Percentiles rank a stretch among this genome's conserved stretches.
Conservation (phyloP, 53 echinoderm and acorn worm genomes). For the Luidia sarsii region DNA sequence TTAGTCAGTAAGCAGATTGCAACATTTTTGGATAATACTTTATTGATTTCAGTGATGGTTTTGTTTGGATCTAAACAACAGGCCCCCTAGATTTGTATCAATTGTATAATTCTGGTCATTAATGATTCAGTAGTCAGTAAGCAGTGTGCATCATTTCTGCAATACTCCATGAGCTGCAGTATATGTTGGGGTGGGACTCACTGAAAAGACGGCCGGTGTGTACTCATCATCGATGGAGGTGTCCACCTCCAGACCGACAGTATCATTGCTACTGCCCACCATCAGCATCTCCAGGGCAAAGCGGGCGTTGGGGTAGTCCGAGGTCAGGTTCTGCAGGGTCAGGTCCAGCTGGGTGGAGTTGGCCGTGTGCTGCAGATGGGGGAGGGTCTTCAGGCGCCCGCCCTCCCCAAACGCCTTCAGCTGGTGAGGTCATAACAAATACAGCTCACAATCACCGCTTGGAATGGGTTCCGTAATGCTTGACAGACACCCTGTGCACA, state of each 20-base stretch:
- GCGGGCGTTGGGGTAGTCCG: constrained; percentile 48
- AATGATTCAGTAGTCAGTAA: background rate
- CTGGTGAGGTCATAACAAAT: too few relatives aligned
- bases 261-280: constrained; percentile 30
- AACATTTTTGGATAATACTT: too few relatives aligned
- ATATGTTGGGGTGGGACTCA: constrained; percentile 51
- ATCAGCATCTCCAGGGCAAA: constrained; percentile 86
- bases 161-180: background rate
- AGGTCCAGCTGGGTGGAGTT: constrained; percentile 88
- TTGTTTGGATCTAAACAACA: too few relatives aligned
- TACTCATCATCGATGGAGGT: constrained; percentile 89
- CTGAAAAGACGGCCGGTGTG: constrained; percentile 88
- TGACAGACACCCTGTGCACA: too few relatives aligned
- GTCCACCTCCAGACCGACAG: constrained; percentile 20
- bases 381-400: constrained; percentile 57
- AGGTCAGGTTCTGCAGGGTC: constrained; percentile 58
- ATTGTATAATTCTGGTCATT: background rate
- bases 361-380: constrained; percentile 70
- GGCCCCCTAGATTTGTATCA: too few relatives aligned
- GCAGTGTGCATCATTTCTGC: background rate
- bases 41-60: too few relatives aligned
- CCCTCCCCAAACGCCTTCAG: constrained; percentile 59
- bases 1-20: too few relatives aligned
- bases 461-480: too few relatives aligned
- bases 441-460: too few relatives aligned